These are phyloP conservation scores for Sceloporus undulatus DNA, from an alignment of 2,113 vertebrate genomes.

Conservation along the genomic window DNA sequence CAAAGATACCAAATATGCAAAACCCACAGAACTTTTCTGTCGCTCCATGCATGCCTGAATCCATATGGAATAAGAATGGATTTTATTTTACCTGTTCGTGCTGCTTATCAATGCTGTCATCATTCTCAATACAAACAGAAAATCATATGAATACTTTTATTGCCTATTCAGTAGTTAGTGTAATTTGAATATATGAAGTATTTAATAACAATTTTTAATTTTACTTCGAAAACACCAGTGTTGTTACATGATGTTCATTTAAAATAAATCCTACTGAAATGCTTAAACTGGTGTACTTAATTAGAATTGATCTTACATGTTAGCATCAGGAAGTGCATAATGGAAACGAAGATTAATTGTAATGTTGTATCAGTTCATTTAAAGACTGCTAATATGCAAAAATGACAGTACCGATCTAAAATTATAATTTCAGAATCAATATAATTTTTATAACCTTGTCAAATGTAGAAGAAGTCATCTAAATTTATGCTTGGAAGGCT, in stretches of 20 bases:
- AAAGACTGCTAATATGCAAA: slow-evolving; percentile 76
- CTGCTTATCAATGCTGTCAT: slow-evolving; percentile 28
- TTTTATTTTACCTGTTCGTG: slow-evolving; percentile 27
- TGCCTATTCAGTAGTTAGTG: slow-evolving; percentile 39
- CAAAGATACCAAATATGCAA: neutral
- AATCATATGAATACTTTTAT: slow-evolving; percentile 36
- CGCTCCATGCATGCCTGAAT: neutral
- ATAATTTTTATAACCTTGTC: slow-evolving; percentile 77
- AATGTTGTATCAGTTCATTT: slow-evolving; percentile 77
- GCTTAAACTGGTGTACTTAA: slow-evolving; percentile 72
- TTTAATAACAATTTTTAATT: slow-evolving; percentile 34
- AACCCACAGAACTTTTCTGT: neutral
- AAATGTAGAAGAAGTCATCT: slow-evolving; percentile 75
- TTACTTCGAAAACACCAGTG: slow-evolving; percentile 59
- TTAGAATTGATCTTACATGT: slow-evolving; percentile 78
- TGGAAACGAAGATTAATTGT: slow-evolving; percentile 78
- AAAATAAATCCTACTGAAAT: slow-evolving; percentile 63
- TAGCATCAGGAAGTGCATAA: slow-evolving; percentile 76
- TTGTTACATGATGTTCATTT: slow-evolving; percentile 45
- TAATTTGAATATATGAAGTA: slow-evolving; percentile 56
- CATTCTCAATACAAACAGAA: slow-evolving; percentile 20
- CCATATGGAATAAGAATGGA: slow-evolving; percentile 29
- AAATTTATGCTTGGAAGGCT: slow-evolving; percentile 72
- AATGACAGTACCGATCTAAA: slow-evolving; percentile 77
- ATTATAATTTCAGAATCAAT: slow-evolving; percentile 80